Percentiles rank a stretch among this genome's conserved stretches.
phyloP scores from a whole-genome alignment of 2,888 invertebrate species.

The Leuctra nigra region DNA sequence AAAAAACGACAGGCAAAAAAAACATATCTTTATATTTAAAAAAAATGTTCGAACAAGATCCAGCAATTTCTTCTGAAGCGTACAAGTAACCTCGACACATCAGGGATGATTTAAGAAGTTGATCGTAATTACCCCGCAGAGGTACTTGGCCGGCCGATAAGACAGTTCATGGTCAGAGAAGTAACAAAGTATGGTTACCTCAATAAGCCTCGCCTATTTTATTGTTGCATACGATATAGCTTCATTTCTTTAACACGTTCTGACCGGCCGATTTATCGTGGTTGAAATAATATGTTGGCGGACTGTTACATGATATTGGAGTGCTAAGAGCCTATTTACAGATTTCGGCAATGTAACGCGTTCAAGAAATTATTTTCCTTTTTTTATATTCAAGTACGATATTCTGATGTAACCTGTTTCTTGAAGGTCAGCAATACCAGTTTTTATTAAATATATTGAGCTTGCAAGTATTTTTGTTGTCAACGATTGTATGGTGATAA shows the following conservation, averaged over 20 bases:
- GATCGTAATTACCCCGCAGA: slow-evolving; percentile 7
- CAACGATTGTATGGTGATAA: slow-evolving; percentile 6
- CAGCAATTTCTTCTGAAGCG: no score
- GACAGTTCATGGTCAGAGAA: slow-evolving; percentile 1
- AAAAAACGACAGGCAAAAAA: no score
- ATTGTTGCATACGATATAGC: slow-evolving; percentile 10
- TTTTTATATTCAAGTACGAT: not conserved
- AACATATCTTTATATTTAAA: no score
- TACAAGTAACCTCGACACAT: no score
- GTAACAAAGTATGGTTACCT: no score
- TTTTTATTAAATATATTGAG: slow-evolving; percentile 13
- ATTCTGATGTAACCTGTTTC: slow-evolving; percentile 13
- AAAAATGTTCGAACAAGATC: no score
- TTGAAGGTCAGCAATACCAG: slow-evolving; percentile 16
- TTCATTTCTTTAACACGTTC: slow-evolving; percentile 9
- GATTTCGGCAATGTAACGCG: no score
- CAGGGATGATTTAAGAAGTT: slow-evolving; percentile 13
- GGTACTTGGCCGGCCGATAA: slow-evolving; percentile 4
- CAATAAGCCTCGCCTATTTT: no score
- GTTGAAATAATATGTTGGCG: slow-evolving; percentile 2
- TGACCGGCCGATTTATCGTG: no score
- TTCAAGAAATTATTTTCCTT: slow-evolving; percentile 1
- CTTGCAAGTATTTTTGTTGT: slow-evolving; percentile 13
- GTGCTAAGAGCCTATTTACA: no score
- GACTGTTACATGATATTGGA: no score